Evolutionary conservation across 2,113 vertebrate genomes (phyloP).

Genomic region (Dromiciops gliroides): DNA sequence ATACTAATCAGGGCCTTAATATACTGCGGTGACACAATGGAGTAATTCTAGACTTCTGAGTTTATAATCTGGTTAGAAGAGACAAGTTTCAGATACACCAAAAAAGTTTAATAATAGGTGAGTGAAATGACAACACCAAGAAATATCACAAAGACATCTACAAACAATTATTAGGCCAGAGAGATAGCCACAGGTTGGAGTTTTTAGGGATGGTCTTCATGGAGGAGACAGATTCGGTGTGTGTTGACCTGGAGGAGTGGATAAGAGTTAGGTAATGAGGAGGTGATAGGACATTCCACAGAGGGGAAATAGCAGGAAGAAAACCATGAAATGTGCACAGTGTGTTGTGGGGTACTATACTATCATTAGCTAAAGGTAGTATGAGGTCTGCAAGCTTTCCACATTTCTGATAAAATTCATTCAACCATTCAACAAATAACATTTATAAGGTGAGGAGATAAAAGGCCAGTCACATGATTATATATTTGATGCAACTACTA

Average conservation of each 20-base stretch:
- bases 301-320: background rate
- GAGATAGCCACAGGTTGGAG: conserved; percentile 33
- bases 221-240: background rate
- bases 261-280: background rate
- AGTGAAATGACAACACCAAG: background rate
- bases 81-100: background rate
- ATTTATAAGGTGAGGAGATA: background rate
- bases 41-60: conserved; percentile 1
- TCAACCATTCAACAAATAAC: background rate
- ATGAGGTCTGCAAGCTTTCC: background rate
- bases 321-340: background rate
- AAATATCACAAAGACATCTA: background rate
- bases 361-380: background rate
- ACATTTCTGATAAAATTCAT: background rate
- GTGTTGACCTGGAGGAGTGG: background rate
- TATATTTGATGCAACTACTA: background rate
- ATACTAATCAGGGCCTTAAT: background rate
- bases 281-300: background rate
- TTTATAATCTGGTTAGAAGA: background rate
- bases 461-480: background rate
- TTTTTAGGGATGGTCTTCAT: background rate
- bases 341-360: background rate
- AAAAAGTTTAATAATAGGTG: background rate
- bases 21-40: background rate
- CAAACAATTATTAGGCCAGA: conserved; percentile 47